Conservation (phyloP, 2,113 vertebrate genomes). For the Trichomycterus rosablanca region DNA sequence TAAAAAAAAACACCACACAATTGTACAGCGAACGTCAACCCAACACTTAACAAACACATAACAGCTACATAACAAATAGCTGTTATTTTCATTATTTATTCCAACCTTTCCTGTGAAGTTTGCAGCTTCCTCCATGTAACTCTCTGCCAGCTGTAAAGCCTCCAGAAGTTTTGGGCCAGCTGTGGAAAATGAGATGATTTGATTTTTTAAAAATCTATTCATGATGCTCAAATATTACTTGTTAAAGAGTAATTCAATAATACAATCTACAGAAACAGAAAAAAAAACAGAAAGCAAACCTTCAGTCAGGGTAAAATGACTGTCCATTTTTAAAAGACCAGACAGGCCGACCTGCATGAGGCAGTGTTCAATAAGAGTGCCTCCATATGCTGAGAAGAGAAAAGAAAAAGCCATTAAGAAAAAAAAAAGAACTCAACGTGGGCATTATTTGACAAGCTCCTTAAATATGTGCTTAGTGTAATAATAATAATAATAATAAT, state of each 20-base stretch:
- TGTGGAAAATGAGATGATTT: constrained; percentile 34
- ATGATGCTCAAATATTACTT: no score
- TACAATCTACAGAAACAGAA: no score
- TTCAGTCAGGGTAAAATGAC: constrained; percentile 64
- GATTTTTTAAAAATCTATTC: no score
- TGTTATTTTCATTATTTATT: not conserved
- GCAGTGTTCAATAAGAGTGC: constrained; percentile 91
- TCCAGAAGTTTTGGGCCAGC: constrained; percentile 70
- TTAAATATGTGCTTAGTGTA: no score
- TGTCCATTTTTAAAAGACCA: constrained; percentile 75
- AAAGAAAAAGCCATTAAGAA: not conserved
- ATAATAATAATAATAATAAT: no score
- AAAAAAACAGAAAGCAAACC: constrained; percentile 56
- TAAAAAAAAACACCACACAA: constrained; percentile 48
- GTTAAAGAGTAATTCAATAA: no score
- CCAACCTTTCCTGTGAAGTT: constrained; percentile 82
- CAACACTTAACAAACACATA: not conserved
- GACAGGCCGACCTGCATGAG: constrained; percentile 80
- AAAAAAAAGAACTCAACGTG: not conserved
- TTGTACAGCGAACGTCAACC: no score
- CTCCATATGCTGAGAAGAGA: constrained; percentile 77
- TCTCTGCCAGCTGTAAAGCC: constrained; percentile 84
- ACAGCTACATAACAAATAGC: not conserved
- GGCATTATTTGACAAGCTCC: not conserved
- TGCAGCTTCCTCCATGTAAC: constrained; percentile 75